phyloP scores from a whole-genome alignment of 2,113 vertebrate genomes.

The Daubentonia madagascariensis region DNA sequence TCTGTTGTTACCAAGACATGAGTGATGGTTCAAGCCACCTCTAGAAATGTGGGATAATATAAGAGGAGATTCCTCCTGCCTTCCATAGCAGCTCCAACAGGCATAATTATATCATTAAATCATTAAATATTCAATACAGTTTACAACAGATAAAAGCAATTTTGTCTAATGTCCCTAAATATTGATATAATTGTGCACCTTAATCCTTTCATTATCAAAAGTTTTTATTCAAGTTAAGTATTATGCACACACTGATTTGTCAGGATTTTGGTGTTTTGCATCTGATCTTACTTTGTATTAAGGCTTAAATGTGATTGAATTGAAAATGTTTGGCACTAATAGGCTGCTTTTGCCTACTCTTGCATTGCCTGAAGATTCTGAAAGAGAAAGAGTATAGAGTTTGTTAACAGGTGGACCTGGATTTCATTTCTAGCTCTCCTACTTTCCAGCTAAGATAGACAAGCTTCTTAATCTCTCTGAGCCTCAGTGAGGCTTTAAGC shows the following conservation, averaged over 20 bases:
- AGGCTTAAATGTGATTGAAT: neutral
- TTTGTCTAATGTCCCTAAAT: conserved; percentile 26
- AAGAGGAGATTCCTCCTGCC: neutral
- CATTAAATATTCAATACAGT: conserved; percentile 23
- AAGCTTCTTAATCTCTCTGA: neutral
- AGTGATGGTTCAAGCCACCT: neutral
- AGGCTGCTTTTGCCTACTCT: neutral
- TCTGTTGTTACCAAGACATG: neutral
- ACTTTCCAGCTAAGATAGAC: neutral
- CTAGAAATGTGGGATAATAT: neutral
- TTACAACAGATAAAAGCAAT: neutral
- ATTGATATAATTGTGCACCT: neutral
- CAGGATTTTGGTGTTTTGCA: neutral
- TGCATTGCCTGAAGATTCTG: neutral
- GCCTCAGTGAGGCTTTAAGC: neutral
- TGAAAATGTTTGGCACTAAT: neutral
- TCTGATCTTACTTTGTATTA: neutral
- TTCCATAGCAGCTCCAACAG: neutral
- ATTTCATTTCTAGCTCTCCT: neutral
- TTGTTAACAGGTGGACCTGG: neutral
- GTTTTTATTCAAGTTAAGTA: conserved; percentile 18
- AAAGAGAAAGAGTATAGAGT: neutral
- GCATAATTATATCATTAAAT: neutral
- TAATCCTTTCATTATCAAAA: conserved; percentile 39
- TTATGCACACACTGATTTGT: neutral